Conservation (phyloP, 64 coral and sea anemone genomes). For the Exaiptasia diaphana region DNA sequence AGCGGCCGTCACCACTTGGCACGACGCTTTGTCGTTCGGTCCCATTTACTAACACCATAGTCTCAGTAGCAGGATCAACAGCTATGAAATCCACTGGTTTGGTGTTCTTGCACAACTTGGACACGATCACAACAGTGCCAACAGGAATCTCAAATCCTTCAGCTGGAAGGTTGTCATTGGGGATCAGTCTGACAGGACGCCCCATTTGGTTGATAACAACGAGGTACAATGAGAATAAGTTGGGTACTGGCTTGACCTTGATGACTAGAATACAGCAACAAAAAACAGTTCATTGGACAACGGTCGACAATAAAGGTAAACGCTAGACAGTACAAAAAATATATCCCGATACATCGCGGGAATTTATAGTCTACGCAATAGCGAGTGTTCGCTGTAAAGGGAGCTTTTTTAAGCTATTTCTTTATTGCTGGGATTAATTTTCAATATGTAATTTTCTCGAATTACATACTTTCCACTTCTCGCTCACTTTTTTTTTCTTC, state of each 20-base stretch:
- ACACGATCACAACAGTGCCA: conserved; percentile 43
- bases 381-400: too few species aligned
- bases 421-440: too few species aligned
- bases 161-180: conserved; percentile 67
- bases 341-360: too few species aligned
- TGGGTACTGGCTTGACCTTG: conserved; percentile 51
- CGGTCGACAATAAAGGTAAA: too few species aligned
- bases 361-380: too few species aligned
- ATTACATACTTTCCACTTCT: too few species aligned
- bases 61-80: conserved; percentile 72
- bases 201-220: conserved; percentile 60
- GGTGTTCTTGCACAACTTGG: conserved; percentile 16
- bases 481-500: too few species aligned
- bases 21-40: conserved; percentile 22
- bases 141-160: conserved; percentile 42
- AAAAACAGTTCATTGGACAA: too few species aligned
- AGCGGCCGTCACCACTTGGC: conserved; percentile 44
- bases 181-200: conserved; percentile 28
- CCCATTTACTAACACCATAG: conserved; percentile 47
- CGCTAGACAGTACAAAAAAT: too few species aligned
- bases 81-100: conserved; percentile 51
- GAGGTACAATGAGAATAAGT: conserved; percentile 45
- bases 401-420: too few species aligned
- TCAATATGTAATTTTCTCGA: too few species aligned
- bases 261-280: neutral